A percentile compares a stretch with the other conserved stretches of the same genome.
These are phyloP conservation scores for Chlamydotis undulata DNA, from an alignment of 2,113 vertebrate species.

Conservation along the genomic window DNA sequence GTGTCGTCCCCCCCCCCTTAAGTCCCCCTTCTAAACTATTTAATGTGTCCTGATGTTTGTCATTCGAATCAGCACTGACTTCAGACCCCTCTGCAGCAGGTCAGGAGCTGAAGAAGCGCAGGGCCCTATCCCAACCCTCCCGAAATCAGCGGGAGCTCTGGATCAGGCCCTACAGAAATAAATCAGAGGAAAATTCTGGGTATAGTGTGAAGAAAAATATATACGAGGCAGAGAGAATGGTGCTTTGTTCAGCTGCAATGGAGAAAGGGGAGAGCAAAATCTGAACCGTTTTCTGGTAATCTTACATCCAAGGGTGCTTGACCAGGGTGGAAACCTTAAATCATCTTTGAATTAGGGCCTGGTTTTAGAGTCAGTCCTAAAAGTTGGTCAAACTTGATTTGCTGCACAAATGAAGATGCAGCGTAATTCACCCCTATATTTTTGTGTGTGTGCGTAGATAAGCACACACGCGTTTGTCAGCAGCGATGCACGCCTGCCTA, in stretches of 20 bases:
- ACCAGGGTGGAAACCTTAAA: background rate
- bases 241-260: constrained; percentile 42
- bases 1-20: rapidly evolving
- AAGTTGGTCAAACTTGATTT: background rate
- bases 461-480: rapidly evolving
- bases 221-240: background rate
- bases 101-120: background rate
- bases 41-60: background rate
- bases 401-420: background rate
- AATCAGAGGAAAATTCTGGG: background rate
- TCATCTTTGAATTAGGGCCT: background rate
- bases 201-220: constrained; percentile 22
- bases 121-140: background rate
- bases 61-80: background rate
- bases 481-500: rapidly evolving
- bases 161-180: constrained; percentile 14
- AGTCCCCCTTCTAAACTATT: background rate
- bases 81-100: background rate
- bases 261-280: background rate
- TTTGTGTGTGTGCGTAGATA: rapidly evolving
- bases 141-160: background rate
- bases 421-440: rapidly evolving
- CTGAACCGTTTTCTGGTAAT: background rate
- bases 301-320: background rate
- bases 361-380: background rate